These are phyloP conservation scores for Maniola jurtina DNA, from an alignment of 1,140 invertebrate species.

Conservation along the genomic window DNA sequence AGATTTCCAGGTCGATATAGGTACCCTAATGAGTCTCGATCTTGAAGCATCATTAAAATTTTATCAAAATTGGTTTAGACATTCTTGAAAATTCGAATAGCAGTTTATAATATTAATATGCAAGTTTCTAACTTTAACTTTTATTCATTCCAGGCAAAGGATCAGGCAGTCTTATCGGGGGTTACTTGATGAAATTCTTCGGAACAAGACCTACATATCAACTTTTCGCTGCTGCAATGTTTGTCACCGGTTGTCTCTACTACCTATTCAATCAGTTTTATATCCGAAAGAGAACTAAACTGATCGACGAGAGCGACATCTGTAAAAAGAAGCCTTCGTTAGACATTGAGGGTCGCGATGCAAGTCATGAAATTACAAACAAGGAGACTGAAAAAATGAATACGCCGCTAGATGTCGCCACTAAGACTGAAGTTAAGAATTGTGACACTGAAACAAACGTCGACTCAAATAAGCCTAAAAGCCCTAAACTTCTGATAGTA, in stretches of 20 bases:
- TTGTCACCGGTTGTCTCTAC: slow-evolving; percentile 84
- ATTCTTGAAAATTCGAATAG: no score
- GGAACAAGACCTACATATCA: slow-evolving; percentile 87
- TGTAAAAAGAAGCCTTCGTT: slow-evolving; percentile 76
- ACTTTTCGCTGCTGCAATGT: slow-evolving; percentile 82
- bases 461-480: slow-evolving; percentile 21
- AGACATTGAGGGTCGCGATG: slow-evolving; percentile 48
- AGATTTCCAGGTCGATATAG: no score
- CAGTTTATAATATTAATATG: no score
- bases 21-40: no score
- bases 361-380: slow-evolving; percentile 50
- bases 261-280: slow-evolving; percentile 84
- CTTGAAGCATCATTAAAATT: no score
- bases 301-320: slow-evolving; percentile 73
- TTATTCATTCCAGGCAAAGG: slow-evolving; percentile 82
- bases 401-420: slow-evolving; percentile 54
- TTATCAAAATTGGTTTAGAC: no score
- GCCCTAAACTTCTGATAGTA: slow-evolving; percentile 35
- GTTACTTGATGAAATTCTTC: slow-evolving; percentile 86
- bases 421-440: slow-evolving; percentile 40
- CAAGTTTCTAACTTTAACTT: neutral
- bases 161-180: slow-evolving; percentile 87
- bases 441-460: slow-evolving; percentile 27
- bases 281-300: slow-evolving; percentile 78
- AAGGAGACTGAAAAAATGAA: slow-evolving; percentile 59